Percentiles rank a stretch among this genome's conserved stretches.
Evolutionary conservation across 64 coral and sea anemone genomes (phyloP).

Genomic region (Acropora tenuis): DNA sequence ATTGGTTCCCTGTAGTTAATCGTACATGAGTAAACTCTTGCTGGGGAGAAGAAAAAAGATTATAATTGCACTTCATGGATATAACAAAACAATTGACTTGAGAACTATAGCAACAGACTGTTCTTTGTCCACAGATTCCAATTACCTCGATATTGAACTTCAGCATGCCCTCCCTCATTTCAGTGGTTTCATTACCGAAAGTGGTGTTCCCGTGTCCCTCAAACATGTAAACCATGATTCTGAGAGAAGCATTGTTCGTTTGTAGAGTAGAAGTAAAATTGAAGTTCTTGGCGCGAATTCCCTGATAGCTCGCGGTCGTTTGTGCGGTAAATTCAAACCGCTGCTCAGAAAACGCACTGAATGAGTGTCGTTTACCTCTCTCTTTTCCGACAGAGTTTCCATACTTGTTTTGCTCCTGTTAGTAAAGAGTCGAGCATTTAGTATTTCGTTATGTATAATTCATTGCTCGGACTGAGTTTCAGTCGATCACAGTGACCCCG

Average conservation of each 20-base stretch:
- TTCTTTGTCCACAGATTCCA: too few species aligned
- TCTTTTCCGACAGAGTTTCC: constrained; percentile 7
- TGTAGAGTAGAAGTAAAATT: neutral
- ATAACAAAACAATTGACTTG: too few species aligned
- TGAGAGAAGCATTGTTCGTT: neutral
- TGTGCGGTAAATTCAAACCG: neutral
- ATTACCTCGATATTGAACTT: constrained; percentile 45
- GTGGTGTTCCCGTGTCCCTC: constrained; percentile 20
- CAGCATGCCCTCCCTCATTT: constrained; percentile 41
- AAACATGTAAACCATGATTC: constrained; percentile 39
- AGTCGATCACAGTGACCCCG: too few species aligned
- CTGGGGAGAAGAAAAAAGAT: too few species aligned
- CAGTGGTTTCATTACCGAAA: constrained; percentile 32
- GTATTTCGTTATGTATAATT: too few species aligned
- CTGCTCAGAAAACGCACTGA: constrained; percentile 5
- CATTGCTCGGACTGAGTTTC: too few species aligned
- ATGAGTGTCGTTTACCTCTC: neutral
- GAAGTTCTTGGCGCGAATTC: constrained; percentile 21
- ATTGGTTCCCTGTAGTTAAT: too few species aligned
- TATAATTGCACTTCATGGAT: too few species aligned
- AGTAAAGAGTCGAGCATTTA: neutral
- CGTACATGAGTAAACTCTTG: too few species aligned
- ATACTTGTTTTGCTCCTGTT: neutral
- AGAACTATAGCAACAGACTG: too few species aligned
- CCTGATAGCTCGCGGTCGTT: neutral